phyloP scores from a whole-genome alignment of 2,113 vertebrate genomes.

The Vombatus ursinus region DNA sequence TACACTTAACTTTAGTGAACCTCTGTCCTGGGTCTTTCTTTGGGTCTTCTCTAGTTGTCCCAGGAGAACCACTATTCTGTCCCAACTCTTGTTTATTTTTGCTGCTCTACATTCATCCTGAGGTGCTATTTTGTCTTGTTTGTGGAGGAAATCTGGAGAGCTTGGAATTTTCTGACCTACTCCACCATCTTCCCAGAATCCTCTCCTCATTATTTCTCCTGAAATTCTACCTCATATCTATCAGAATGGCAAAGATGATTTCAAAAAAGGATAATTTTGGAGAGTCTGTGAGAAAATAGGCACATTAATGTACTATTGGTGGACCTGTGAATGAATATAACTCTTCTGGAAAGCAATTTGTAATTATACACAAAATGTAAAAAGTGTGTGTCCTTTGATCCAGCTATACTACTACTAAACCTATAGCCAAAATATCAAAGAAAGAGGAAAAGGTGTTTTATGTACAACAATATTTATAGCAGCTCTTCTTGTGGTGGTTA shows the following conservation, averaged over 20 bases:
- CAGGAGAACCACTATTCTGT: too few relatives aligned
- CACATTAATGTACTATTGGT: neutral
- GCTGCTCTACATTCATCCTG: too few relatives aligned
- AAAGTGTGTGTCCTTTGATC: neutral
- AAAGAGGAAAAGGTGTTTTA: neutral
- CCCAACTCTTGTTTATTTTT: too few relatives aligned
- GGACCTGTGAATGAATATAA: neutral
- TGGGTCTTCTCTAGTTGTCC: too few relatives aligned
- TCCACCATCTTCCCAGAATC: too few relatives aligned
- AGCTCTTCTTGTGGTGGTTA: neutral
- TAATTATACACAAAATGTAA: neutral
- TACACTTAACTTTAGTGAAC: too few relatives aligned
- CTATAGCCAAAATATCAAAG: neutral
- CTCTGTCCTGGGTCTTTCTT: too few relatives aligned
- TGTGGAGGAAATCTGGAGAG: too few relatives aligned
- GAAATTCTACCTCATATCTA: neutral
- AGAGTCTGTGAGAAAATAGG: neutral
- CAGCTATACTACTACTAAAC: neutral
- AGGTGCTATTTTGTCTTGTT: too few relatives aligned
- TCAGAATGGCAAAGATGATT: neutral
- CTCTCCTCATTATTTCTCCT: neutral
- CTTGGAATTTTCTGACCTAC: too few relatives aligned
- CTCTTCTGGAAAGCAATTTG: neutral
- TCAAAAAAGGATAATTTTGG: neutral
- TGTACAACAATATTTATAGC: neutral